phyloP scores from a whole-genome alignment of 2,888 invertebrate species.

The Cataglyphis albicans region DNA sequence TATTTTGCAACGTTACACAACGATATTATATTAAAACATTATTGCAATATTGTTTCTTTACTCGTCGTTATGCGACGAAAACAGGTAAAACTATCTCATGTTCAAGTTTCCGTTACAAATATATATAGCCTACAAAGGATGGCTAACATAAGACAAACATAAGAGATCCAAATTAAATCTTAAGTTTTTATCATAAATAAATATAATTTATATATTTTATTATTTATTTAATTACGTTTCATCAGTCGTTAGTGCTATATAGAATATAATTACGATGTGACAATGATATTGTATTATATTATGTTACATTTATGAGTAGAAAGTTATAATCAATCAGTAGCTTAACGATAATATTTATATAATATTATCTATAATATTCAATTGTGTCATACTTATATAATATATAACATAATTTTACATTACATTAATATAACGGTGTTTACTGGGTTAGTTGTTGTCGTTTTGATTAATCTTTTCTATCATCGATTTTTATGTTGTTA shows the following conservation, averaged over 20 bases:
- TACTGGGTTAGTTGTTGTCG: conserved; percentile 5
- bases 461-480: conserved; percentile 25
- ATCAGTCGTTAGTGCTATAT: not conserved
- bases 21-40: not conserved
- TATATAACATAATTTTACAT: too few species aligned
- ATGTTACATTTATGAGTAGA: too few species aligned
- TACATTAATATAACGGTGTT: not conserved
- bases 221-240: not conserved
- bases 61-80: not conserved
- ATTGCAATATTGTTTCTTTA: not conserved
- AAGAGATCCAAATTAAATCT: not conserved
- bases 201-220: not conserved
- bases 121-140: not conserved
- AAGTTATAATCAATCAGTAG: too few species aligned
- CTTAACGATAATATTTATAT: too few species aligned
- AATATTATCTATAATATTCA: too few species aligned
- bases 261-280: not conserved
- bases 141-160: not conserved
- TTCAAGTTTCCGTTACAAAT: not conserved
- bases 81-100: not conserved
- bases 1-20: not conserved
- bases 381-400: not conserved
- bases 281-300: not conserved
- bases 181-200: not conserved
- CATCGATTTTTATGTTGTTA: conserved; percentile 19